Conservation (phyloP, 35 echinoderm and acorn worm species). For the Stichopus chloronotus region DNA sequence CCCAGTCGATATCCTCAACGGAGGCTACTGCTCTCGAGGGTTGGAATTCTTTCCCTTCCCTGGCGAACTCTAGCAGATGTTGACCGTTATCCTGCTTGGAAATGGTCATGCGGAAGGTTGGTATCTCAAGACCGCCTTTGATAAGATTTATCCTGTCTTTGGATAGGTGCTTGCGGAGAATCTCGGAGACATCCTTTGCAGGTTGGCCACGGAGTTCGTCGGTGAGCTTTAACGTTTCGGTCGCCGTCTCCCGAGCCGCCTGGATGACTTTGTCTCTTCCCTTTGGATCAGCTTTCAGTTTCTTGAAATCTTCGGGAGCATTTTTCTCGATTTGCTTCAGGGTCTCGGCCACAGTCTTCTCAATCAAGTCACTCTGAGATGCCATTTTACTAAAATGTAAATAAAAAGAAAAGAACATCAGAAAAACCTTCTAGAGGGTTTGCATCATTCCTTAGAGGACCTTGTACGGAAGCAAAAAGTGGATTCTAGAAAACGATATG, state of each 20-base stretch:
- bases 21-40: slow-evolving; percentile 3
- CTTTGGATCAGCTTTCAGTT: slow-evolving; percentile 54
- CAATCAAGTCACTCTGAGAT: slow-evolving; percentile 54
- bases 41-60: slow-evolving; percentile 29
- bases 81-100: slow-evolving; percentile 19
- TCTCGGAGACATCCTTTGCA: neutral
- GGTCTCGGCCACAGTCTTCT: slow-evolving; percentile 41
- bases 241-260: slow-evolving; percentile 44
- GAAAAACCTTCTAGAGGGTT: too few species aligned
- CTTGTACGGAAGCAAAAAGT: too few species aligned
- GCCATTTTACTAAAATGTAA: slow-evolving; percentile 32
- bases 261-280: slow-evolving; percentile 40
- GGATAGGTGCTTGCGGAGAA: slow-evolving; percentile 56
- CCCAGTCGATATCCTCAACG: too few species aligned
- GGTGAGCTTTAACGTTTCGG: slow-evolving; percentile 50
- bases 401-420: neutral
- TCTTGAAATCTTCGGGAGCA: slow-evolving; percentile 34
- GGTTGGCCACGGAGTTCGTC: slow-evolving; percentile 33
- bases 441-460: too few species aligned
- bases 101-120: slow-evolving; percentile 55
- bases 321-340: slow-evolving; percentile 60
- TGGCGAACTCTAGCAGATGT: neutral
- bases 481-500: too few species aligned
- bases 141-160: slow-evolving; percentile 54
- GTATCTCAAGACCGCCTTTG: slow-evolving; percentile 39